Evolutionary conservation across 2,113 vertebrate species (phyloP).

Genomic region (Sylvietta virens): DNA sequence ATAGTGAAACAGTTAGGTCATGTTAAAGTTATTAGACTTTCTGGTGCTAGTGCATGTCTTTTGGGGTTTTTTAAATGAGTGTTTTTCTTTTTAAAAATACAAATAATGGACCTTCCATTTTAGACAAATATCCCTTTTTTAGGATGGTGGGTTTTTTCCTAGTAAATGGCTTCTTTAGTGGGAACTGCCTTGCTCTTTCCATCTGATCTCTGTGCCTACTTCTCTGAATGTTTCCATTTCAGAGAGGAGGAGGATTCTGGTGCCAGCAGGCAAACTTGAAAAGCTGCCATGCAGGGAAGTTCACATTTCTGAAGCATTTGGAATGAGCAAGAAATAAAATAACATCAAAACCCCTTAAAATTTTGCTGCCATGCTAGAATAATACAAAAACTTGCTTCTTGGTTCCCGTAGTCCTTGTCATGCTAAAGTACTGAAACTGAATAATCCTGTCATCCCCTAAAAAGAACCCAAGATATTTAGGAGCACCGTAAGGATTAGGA

Average conservation of each 20-base stretch:
- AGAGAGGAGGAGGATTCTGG: not conserved
- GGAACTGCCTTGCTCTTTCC: not conserved
- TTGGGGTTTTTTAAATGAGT: not conserved
- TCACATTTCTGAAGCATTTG: not conserved
- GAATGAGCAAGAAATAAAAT: not conserved
- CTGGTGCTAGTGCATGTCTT: not conserved
- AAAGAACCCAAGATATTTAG: not conserved
- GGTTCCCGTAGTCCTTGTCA: not conserved
- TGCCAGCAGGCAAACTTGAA: not conserved
- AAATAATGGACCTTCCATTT: not conserved
- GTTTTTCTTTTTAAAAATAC: not conserved
- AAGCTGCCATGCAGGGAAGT: not conserved
- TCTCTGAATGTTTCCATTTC: not conserved
- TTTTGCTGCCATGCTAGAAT: not conserved
- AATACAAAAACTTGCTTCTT: not conserved
- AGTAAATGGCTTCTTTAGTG: not conserved
- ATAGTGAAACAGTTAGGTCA: not conserved
- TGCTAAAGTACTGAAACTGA: not conserved
- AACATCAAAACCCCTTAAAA: not conserved
- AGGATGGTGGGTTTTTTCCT: accelerated
- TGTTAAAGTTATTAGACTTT: not conserved
- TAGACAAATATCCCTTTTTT: not conserved
- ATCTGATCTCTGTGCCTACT: not conserved
- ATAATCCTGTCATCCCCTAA: not conserved
- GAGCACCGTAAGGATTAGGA: too few species aligned